A percentile compares a stretch with the other conserved stretches of the same genome.
Evolutionary conservation across 1,140 invertebrate genomes (phyloP).

Genomic region (Zaprionus ghesquierei): DNA sequence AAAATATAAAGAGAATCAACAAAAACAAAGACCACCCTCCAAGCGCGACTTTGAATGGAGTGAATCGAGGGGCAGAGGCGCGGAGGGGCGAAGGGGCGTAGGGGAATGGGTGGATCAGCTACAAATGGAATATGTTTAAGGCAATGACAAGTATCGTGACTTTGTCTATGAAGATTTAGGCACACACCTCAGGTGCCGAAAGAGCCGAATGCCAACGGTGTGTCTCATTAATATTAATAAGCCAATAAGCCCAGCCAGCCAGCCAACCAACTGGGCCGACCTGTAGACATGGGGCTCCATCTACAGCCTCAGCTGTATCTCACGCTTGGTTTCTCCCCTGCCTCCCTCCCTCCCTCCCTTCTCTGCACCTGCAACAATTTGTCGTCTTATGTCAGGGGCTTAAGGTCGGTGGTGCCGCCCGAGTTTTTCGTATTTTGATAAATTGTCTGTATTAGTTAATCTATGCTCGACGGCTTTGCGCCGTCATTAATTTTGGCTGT

Average conservation of each 20-base stretch:
- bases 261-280: constrained; percentile 4
- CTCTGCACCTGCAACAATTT: constrained; percentile 13
- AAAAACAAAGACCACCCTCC: constrained; percentile 39
- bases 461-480: constrained; percentile 34
- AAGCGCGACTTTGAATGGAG: constrained; percentile 12
- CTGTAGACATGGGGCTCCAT: constrained; percentile 22
- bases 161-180: constrained; percentile 43
- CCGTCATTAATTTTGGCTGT: constrained; percentile 73
- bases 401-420: constrained; percentile 1
- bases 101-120: neutral
- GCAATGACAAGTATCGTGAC: constrained; percentile 51
- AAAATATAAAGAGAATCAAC: too few relatives aligned
- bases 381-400: constrained; percentile 31
- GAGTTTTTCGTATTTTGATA: constrained; percentile 47
- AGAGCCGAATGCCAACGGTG: constrained; percentile 32
- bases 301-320: constrained; percentile 10
- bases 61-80: neutral
- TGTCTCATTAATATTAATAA: constrained; percentile 77
- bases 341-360: neutral
- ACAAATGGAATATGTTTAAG: constrained; percentile 46
- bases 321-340: constrained; percentile 1
- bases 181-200: constrained; percentile 74
- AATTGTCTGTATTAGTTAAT: constrained; percentile 68
- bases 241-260: constrained; percentile 40
- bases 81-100: too few relatives aligned